Conservation (phyloP, 2,113 vertebrate genomes). For the Brienomyrus brachyistius region DNA sequence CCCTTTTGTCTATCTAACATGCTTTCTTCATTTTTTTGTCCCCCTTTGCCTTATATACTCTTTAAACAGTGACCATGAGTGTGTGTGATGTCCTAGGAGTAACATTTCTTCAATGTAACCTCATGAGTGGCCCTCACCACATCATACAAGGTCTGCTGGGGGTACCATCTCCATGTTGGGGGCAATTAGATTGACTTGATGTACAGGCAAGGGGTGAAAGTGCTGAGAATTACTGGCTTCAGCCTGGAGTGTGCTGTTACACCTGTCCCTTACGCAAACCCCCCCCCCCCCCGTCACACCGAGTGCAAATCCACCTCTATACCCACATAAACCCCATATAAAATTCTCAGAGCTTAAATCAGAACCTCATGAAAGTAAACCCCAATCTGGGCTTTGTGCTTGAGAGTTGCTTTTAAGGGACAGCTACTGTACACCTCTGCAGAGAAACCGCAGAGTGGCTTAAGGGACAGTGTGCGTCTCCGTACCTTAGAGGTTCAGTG, state of each 20-base stretch:
- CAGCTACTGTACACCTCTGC: not conserved
- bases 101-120: not conserved
- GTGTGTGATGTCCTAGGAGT: not conserved
- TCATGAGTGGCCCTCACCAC: not conserved
- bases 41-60: not conserved
- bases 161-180: not conserved
- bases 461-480: not conserved
- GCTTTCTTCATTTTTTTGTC: not conserved
- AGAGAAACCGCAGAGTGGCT: not conserved
- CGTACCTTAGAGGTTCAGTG: not conserved
- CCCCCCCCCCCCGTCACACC: not conserved
- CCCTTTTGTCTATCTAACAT: not conserved
- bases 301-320: not conserved
- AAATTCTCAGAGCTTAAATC: not conserved
- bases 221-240: not conserved
- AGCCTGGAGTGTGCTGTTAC: not conserved
- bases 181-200: not conserved
- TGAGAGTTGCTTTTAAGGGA: not conserved
- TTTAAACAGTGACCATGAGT: not conserved
- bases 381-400: not conserved
- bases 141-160: not conserved
- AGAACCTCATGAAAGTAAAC: not conserved
- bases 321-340: not conserved
- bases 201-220: not conserved
- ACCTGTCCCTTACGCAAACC: not conserved